phyloP scores from a whole-genome alignment of 1,140 invertebrate species.

The Hylyphantes graminicola region DNA sequence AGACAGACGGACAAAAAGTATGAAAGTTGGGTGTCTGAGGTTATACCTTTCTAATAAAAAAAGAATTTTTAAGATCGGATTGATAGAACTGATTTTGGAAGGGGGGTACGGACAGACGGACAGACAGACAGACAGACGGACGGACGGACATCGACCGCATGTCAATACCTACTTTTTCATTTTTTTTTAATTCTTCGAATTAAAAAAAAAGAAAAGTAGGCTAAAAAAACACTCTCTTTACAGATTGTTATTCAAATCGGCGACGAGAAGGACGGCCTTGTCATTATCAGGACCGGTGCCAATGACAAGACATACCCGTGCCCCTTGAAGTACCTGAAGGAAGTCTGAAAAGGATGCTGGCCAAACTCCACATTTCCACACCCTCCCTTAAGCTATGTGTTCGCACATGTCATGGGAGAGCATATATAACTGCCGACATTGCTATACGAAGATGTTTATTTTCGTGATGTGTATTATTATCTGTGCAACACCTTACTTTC shows the following conservation, averaged over 20 bases:
- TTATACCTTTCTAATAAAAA: no score
- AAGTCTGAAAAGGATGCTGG: constrained; percentile 66
- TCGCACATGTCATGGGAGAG: not conserved
- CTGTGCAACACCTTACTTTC: constrained; percentile 12
- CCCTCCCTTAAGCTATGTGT: constrained; percentile 6
- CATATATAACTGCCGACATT: constrained; percentile 23
- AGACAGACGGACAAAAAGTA: no score
- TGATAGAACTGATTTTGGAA: no score
- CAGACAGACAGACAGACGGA: no score
- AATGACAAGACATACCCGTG: constrained; percentile 80
- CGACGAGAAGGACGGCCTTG: constrained; percentile 90
- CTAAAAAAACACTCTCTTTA: no score
- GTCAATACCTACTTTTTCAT: no score
- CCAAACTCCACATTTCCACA: constrained; percentile 3
- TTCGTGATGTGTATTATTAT: constrained; percentile 46
- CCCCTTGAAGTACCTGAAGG: constrained; percentile 71
- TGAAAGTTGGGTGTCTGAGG: no score
- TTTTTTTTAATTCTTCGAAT: no score
- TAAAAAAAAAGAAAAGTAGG: no score
- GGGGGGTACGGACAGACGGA: no score
- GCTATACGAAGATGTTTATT: constrained; percentile 43
- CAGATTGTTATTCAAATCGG: constrained; percentile 80
- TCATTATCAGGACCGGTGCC: constrained; percentile 89
- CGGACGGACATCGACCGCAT: no score
- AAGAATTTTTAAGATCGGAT: no score